Percentiles rank a stretch among this genome's conserved stretches.
These are phyloP conservation scores for Cephus cinctus DNA, from an alignment of 1,140 invertebrate genomes.

Conservation along the genomic window DNA sequence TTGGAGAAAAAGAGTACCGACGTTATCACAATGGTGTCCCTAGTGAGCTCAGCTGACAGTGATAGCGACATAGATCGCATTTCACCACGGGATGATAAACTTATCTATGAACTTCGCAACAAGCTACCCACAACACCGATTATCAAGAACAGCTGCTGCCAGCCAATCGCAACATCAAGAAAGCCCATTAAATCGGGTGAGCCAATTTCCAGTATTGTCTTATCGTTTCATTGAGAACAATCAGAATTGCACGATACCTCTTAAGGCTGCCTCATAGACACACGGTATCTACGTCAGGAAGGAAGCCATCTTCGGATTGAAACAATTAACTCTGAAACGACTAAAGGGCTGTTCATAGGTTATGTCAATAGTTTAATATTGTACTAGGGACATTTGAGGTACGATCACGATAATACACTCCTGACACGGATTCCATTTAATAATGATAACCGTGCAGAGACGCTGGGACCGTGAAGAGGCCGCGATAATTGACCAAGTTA, in stretches of 20 bases:
- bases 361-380: no score
- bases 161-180: conserved; percentile 29
- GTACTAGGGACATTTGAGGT: no score
- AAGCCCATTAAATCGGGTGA: conserved; percentile 58
- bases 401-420: no score
- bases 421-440: no score
- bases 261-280: no score
- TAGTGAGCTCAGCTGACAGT: conserved; percentile 58
- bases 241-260: no score
- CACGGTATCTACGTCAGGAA: no score
- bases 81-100: conserved; percentile 42
- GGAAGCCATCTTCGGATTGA: no score
- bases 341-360: no score
- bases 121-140: conserved; percentile 50
- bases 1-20: conserved; percentile 35
- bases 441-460: conserved; percentile 15
- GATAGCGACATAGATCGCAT: conserved; percentile 52
- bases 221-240: no score
- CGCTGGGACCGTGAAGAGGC: conserved; percentile 19
- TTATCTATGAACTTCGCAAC: conserved; percentile 45
- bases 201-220: neutral
- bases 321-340: no score
- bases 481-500: conserved; percentile 38
- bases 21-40: conserved; percentile 60
- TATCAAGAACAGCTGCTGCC: conserved; percentile 40